Evolutionary conservation across 2,888 invertebrate genomes (phyloP).

Genomic region (Drosophila mayaguana): DNA sequence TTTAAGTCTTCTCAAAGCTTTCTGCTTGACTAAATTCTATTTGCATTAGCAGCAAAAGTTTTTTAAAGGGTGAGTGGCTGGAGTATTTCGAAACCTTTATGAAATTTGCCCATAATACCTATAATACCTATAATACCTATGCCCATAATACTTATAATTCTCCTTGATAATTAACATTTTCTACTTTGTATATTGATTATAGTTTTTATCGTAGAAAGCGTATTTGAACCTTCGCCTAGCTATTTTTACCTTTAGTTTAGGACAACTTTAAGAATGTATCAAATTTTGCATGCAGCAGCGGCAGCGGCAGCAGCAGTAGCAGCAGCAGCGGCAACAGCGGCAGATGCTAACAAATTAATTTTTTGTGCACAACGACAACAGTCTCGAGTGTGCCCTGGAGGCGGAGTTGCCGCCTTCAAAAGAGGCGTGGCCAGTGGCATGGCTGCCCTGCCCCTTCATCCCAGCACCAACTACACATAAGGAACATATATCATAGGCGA

Average conservation of each 20-base stretch:
- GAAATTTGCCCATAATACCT: no score
- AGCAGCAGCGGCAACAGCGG: neutral
- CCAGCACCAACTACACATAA: slow-evolving; percentile 8
- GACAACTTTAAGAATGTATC: slow-evolving; percentile 52
- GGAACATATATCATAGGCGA: slow-evolving; percentile 56
- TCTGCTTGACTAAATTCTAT: neutral
- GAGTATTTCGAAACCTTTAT: no score
- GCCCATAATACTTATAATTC: neutral
- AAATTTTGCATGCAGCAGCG: slow-evolving; percentile 37
- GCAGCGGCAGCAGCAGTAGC: slow-evolving; percentile 1
- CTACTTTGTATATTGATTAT: neutral
- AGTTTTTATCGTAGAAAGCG: neutral
- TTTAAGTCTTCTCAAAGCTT: neutral
- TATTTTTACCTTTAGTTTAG: neutral
- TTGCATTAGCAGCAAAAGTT: no score
- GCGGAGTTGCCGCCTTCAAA: neutral
- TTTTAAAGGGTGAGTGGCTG: no score
- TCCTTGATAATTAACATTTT: neutral
- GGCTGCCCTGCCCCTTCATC: no score
- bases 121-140: no score
- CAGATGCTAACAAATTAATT: slow-evolving; percentile 80
- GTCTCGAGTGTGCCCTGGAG: slow-evolving; percentile 26
- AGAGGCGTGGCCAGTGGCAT: slow-evolving; percentile 16
- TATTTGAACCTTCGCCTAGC: neutral
- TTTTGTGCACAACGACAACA: slow-evolving; percentile 65